A percentile compares a stretch with the other conserved stretches of the same genome.
Conservation (phyloP, 2,888 invertebrate genomes). For the Thymelicus acteon region DNA sequence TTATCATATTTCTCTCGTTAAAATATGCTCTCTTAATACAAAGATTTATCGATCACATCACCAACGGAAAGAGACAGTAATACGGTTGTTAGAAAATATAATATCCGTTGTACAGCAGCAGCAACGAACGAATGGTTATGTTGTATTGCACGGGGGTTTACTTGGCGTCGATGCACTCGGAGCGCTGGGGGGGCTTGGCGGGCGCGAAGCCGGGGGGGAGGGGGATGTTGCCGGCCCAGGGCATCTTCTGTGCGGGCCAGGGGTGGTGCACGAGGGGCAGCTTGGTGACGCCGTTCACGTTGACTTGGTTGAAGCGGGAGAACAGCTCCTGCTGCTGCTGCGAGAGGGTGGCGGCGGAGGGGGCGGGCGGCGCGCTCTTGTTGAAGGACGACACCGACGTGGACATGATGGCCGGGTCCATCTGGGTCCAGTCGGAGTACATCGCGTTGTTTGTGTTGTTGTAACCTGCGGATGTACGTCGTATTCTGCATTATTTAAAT, state of each 20-base stretch:
- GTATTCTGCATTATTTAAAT: no score
- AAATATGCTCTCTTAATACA: conserved; percentile 83
- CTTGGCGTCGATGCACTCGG: conserved; percentile 83
- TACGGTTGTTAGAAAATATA: conserved; percentile 66
- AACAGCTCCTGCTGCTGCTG: conserved; percentile 72
- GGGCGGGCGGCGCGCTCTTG: conserved; percentile 54
- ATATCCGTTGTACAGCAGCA: conserved; percentile 45
- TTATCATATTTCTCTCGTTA: conserved; percentile 85
- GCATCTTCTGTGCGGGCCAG: conserved; percentile 49
- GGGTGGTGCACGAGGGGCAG: conserved; percentile 42
- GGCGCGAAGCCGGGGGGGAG: conserved; percentile 81
- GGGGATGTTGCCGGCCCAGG: conserved; percentile 60
- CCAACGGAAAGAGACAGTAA: conserved; percentile 69
- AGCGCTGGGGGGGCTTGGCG: conserved; percentile 66
- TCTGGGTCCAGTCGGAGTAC: conserved; percentile 93
- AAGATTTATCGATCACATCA: conserved; percentile 82
- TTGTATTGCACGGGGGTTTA: conserved; percentile 56
- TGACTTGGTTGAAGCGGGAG: conserved; percentile 72
- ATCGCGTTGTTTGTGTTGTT: conserved; percentile 67
- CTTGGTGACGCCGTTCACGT: conserved; percentile 53
- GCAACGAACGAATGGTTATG: conserved; percentile 28
- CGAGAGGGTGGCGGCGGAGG: conserved; percentile 50
- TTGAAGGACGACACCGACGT: conserved; percentile 86
- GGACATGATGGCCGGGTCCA: conserved; percentile 96
- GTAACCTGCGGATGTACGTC: conserved; percentile 55